Base-by-base conservation (phyloP, 2,113 vertebrate species). In the Misgurnus anguillicaudatus region DNA sequence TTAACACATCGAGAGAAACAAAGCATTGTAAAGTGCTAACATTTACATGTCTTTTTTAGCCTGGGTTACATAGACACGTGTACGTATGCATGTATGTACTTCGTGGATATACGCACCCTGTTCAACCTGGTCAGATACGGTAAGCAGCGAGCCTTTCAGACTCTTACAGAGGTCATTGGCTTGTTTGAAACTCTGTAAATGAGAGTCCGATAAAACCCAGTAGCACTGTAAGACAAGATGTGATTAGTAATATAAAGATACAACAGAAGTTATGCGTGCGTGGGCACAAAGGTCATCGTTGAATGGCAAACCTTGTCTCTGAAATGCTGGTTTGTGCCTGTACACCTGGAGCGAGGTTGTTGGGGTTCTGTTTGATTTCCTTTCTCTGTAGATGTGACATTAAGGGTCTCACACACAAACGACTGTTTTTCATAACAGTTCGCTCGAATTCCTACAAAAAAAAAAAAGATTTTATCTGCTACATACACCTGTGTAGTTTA, bases 321-420 rank as follows among this genome's bases (percentile, higher is more conserved):
- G 91, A 98, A 98, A 82, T 75, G 45, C 73, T 86, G 10, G 81
- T 92, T 93, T 1, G 0, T 4, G 0, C 85, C 83, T 42, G 82
- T 91, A 80, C 98, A 98, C 0, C 89, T 85, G 70, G 79, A 83
- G 70, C 90, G 89, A 6, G 63, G 80, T 24, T 91, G 88, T 0
- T 67, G 87, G 48, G 93, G 89, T 73, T 90, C 90, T 84, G 89
- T 31, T 31, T 31, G 87, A 62, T 92, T 90, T 0, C 91, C 89
- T 51, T 76, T 93, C 87, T 98, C 97, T 77, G 95, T 87, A 21
- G 92, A 90, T 16, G 97, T 96, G 63, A 90, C 72, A 77, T 96
- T 97, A 51, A 94, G 82, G 80, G 87, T 95, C 89, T 97, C 95
- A 83, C 97, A 99, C 82, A 98, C 89, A 84, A 99, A 98, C 0